Evolutionary conservation across 2,888 invertebrate species (phyloP).

Genomic region (Agonum fuliginosum): DNA sequence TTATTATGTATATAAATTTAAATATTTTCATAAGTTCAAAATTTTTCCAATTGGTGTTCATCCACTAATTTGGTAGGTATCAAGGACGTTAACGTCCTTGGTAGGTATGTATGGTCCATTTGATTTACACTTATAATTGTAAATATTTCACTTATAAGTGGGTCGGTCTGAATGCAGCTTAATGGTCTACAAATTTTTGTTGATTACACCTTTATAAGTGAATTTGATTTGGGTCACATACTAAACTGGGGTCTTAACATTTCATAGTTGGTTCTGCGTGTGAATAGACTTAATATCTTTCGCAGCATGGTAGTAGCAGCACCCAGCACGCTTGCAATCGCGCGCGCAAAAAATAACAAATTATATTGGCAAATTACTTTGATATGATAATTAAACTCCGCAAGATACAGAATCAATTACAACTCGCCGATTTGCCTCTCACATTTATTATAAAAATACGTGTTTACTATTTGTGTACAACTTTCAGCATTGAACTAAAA

Average conservation of each 20-base stretch:
- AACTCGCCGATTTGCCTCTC: not conserved
- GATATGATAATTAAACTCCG: not conserved
- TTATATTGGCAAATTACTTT: not conserved
- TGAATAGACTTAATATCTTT: not conserved
- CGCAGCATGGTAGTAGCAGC: not conserved
- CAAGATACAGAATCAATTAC: not conserved
- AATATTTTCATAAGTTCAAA: too few relatives aligned
- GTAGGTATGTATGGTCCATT: too few relatives aligned
- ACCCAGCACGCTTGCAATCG: not conserved
- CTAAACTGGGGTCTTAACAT: not conserved
- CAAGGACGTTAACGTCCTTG: too few relatives aligned
- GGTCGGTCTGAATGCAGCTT: too few relatives aligned
- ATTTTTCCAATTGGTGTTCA: too few relatives aligned
- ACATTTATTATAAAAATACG: not conserved
- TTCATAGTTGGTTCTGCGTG: not conserved
- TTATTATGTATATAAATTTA: too few relatives aligned
- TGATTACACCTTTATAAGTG: too few relatives aligned
- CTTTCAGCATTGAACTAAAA: not conserved
- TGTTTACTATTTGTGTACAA: not conserved
- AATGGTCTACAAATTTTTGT: too few relatives aligned
- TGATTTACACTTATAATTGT: too few relatives aligned
- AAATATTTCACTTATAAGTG: too few relatives aligned
- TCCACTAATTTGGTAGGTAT: too few relatives aligned
- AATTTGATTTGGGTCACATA: too few relatives aligned
- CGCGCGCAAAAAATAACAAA: not conserved